A percentile compares a stretch with the other conserved stretches of the same genome.
Evolutionary conservation across 2,888 invertebrate species (phyloP).

Genomic region (Tetranychus piercei): DNA sequence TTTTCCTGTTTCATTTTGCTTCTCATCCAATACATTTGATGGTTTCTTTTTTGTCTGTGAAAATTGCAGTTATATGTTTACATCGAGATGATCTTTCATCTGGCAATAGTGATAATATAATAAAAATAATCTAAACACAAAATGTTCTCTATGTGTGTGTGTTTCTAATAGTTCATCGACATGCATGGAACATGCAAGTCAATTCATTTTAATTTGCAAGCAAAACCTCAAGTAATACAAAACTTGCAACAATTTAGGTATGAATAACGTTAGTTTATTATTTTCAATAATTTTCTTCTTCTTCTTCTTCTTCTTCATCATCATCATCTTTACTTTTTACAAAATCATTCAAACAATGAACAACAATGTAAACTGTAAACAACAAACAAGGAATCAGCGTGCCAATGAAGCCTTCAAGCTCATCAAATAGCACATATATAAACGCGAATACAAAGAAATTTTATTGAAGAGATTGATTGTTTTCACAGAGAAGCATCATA

Average conservation of each 20-base stretch:
- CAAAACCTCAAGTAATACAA: neutral
- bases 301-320: neutral
- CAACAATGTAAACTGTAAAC: neutral
- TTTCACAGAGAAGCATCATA: neutral
- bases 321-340: neutral
- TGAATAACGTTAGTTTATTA: neutral
- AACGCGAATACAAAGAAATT: neutral
- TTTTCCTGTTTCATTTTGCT: neutral
- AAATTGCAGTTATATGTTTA: neutral
- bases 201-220: neutral
- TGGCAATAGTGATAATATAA: neutral
- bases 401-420: neutral
- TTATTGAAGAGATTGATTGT: neutral
- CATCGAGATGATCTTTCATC: neutral
- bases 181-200: neutral
- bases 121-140: neutral
- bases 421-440: neutral
- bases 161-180: neutral
- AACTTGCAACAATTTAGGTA: too few species aligned
- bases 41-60: neutral
- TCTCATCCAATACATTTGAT: neutral
- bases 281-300: neutral
- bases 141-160: neutral
- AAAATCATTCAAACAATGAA: neutral
- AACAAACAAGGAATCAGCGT: neutral